Base-by-base conservation (phyloP, 2,888 invertebrate genomes). In the Schizotus pectinicornis region DNA sequence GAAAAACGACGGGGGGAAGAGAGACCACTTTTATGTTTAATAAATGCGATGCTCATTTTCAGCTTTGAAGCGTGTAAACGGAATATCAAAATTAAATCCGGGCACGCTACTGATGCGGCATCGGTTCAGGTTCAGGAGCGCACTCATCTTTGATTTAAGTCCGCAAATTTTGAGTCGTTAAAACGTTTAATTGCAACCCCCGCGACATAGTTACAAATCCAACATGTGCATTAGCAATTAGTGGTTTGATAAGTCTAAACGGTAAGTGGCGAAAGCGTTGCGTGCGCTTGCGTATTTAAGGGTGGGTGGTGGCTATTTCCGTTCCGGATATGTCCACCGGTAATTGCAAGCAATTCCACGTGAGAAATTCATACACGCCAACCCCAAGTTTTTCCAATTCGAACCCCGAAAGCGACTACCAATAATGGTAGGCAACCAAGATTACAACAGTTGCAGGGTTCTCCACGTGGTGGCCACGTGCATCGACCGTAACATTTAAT, bases 281-380 rank as follows among this genome's bases (percentile, higher is more conserved):
- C 65, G 72, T 69, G 71, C 70, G 72, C 71, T 70, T 65, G 70
- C 71, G 74, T 71, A 55, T 50, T 22, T 22, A 22, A 46, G 45
- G 41, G 55, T 35, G 72, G 73, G 74, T 68, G 74, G 70, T 63
- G 70, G 74, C 75, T 77, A 78, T 77, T 79, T 79, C 79, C 79
- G 76, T 61, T 63, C 68, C 76, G 79, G 79, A 79, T 72, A 76
- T 78, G 75, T 74, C 69, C 72, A 72, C 78, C 78, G 78, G 78
- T 79, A 79, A 79, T 79, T 79, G 78, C 77, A 75, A 76, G 72
- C 77, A 77, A 78, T 75, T 73, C 75, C 74, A 75, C 70, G 77
- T 74, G 72, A 72, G 73, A 64, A 74, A 68, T 67, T 68, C 66
- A 62, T 57, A 57, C 47, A 41, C 30, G 47, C 37, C 45, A 59